Conservation (phyloP, 1,140 invertebrate genomes). For the Monochamus saltuarius region DNA sequence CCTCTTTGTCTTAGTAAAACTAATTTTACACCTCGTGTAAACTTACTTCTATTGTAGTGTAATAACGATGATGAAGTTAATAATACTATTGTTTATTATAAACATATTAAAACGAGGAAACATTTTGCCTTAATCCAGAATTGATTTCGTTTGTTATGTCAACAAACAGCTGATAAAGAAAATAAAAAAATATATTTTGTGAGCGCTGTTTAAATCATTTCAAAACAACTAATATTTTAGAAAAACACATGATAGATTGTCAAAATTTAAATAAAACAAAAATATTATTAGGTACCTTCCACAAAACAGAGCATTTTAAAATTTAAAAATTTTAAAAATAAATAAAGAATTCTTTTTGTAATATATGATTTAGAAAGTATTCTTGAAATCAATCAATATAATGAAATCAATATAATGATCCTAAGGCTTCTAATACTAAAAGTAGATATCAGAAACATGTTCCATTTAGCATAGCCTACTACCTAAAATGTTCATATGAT, state of each 20-base stretch:
- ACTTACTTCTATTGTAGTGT: slow-evolving; percentile 4
- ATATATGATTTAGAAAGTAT: slow-evolving; percentile 48
- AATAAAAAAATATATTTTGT: slow-evolving; percentile 30
- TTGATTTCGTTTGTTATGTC: slow-evolving; percentile 23
- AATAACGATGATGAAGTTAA: slow-evolving; percentile 3
- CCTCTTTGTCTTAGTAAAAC: no score
- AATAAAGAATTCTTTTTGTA: slow-evolving; percentile 39
- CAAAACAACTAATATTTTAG: slow-evolving; percentile 14
- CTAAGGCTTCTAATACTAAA: neutral
- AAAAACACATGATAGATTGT: slow-evolving; percentile 26
- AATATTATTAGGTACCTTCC: slow-evolving; percentile 31
- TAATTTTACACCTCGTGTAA: slow-evolving; percentile 13
- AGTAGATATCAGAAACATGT: slow-evolving; percentile 41
- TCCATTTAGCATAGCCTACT: slow-evolving; percentile 32
- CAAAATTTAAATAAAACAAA: slow-evolving; percentile 23
- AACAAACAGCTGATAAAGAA: slow-evolving; percentile 19
- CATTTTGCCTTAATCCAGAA: slow-evolving; percentile 30
- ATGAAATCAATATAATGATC: slow-evolving; percentile 15
- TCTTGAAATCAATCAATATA: no score
- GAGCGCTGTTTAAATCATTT: slow-evolving; percentile 34
- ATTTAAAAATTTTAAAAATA: slow-evolving; percentile 19
- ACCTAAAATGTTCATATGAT: slow-evolving; percentile 15
- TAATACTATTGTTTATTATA: neutral
- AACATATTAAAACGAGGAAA: slow-evolving; percentile 10
- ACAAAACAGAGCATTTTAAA: slow-evolving; percentile 9